Evolutionary conservation across 2,797 vertebrate species (phyloP).

Genomic region (Harpagifer antarcticus): DNA sequence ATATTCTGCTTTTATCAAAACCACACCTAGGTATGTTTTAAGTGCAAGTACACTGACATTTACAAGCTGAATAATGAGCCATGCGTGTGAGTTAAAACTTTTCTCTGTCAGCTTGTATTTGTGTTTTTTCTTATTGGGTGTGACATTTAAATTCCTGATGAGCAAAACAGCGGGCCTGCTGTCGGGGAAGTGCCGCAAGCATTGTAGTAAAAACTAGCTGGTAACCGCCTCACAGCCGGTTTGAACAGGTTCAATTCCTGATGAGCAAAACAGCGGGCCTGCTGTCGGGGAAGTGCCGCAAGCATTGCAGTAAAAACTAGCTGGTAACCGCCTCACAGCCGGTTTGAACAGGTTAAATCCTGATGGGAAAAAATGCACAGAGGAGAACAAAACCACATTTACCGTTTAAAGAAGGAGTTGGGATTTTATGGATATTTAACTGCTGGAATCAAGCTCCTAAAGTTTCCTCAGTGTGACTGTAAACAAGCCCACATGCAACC

Average conservation of each 20-base stretch:
- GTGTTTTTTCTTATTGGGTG: conserved; percentile 14
- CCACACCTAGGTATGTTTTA: not conserved
- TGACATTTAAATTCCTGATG: conserved; percentile 30
- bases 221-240: conserved; percentile 44
- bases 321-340: conserved; percentile 29
- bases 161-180: conserved; percentile 7
- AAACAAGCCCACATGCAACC: not conserved
- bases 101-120: not conserved
- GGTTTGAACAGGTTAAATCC: conserved; percentile 64
- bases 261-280: not conserved
- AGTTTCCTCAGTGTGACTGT: conserved; percentile 2
- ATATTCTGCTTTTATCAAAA: no score
- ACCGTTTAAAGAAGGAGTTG: conserved; percentile 5
- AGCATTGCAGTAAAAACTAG: conserved; percentile 31
- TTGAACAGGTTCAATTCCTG: conserved; percentile 59
- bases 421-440: conserved; percentile 7
- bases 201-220: conserved; percentile 24
- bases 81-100: not conserved
- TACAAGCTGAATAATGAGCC: not conserved
- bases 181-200: conserved; percentile 41
- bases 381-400: not conserved
- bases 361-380: conserved; percentile 1
- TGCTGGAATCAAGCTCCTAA: not conserved
- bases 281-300: conserved; percentile 35
- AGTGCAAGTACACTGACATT: not conserved